Conservation (phyloP, 2,113 vertebrate species). For the Leucopsar rothschildi region DNA sequence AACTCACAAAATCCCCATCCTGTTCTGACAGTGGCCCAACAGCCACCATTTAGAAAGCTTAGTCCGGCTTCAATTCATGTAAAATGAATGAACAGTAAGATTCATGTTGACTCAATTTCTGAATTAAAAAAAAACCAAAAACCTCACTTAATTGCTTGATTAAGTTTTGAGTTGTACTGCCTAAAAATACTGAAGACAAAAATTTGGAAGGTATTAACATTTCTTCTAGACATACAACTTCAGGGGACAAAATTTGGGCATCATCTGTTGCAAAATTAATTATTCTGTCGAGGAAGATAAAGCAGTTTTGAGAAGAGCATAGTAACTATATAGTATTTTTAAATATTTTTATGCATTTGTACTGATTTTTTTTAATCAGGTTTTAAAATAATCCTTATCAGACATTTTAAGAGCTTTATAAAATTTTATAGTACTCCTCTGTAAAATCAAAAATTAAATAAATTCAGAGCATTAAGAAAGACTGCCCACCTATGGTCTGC, state of each 20-base stretch:
- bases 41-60: not conserved
- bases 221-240: not conserved
- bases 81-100: not conserved
- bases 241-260: not conserved
- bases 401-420: not conserved
- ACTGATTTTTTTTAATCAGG: not conserved
- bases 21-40: not conserved
- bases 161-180: not conserved
- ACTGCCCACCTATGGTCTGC: not conserved
- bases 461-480: not conserved
- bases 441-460: not conserved
- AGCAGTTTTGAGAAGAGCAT: not conserved
- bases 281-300: not conserved
- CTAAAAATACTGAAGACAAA: not conserved
- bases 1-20: not conserved
- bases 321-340: not conserved
- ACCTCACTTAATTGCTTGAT: accelerated
- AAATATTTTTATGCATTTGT: not conserved
- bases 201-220: not conserved
- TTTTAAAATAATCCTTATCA: not conserved
- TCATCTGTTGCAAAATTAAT: not conserved
- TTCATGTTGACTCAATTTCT: not conserved
- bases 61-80: not conserved
- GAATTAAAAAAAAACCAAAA: not conserved
- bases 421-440: not conserved